A percentile compares a stretch with the other conserved stretches of the same genome.
Conservation (phyloP, 2,113 vertebrate species). For the Camarhynchus parvulus region DNA sequence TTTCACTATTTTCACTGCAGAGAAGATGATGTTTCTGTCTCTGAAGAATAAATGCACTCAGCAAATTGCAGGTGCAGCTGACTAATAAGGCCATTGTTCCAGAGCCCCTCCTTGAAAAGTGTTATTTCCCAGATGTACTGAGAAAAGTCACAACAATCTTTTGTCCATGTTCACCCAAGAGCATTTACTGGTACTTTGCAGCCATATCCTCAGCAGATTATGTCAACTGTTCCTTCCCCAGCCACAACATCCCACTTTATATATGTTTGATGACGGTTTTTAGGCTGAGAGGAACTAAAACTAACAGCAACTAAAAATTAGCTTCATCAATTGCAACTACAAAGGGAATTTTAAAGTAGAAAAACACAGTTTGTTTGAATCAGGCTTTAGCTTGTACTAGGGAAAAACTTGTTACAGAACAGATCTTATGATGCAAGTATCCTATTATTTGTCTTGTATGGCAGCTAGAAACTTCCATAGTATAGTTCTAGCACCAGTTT, state of each 20-base stretch:
- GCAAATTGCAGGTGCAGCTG: conserved; percentile 1
- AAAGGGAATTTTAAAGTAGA: neutral
- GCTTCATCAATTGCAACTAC: neutral
- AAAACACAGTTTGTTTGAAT: neutral
- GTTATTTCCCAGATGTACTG: neutral
- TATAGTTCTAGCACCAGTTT: neutral
- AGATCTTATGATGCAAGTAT: neutral
- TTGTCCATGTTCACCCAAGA: neutral
- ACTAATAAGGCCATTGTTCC: neutral
- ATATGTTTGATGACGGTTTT: neutral
- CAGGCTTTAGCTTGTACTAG: neutral
- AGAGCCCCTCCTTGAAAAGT: neutral
- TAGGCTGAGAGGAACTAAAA: neutral
- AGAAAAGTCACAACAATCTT: neutral
- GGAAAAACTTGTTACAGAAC: neutral
- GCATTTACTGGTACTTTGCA: neutral
- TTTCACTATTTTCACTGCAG: neutral
- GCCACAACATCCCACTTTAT: neutral
- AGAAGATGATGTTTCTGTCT: neutral
- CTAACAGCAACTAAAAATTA: neutral
- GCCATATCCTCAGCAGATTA: neutral
- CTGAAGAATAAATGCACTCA: neutral
- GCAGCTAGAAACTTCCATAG: neutral
- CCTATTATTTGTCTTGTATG: neutral
- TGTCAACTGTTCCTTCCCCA: neutral